Percentiles rank a stretch among this genome's conserved stretches.
phyloP scores from a whole-genome alignment of 53 echinoderm and acorn worm genomes.

The Luidia sarsii region DNA sequence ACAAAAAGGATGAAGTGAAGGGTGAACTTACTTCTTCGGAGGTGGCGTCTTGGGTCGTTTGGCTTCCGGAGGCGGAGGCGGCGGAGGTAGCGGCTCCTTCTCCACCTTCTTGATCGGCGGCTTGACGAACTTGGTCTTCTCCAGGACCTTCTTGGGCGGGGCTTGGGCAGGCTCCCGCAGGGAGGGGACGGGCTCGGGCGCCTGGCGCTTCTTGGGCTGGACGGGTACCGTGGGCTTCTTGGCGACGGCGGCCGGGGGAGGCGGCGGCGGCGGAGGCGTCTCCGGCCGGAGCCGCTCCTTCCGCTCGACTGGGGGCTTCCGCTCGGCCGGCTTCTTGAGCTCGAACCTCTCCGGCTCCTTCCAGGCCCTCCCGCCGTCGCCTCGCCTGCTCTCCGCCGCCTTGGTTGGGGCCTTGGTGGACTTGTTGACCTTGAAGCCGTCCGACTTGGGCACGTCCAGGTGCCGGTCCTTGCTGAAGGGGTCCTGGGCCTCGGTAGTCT shows the following conservation, averaged over 20 bases:
- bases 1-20: no score
- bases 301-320: conserved; percentile 74
- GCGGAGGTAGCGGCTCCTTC: conserved; percentile 26
- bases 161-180: conserved; percentile 51
- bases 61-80: conserved; percentile 20
- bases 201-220: conserved; percentile 62
- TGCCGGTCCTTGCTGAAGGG: conserved; percentile 78
- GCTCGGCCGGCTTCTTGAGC: conserved; percentile 59
- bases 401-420: conserved; percentile 73
- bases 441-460: conserved; percentile 76
- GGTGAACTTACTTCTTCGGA: conserved; percentile 23
- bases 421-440: conserved; percentile 78
- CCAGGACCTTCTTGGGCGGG: conserved; percentile 23
- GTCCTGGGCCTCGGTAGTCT: conserved; percentile 68
- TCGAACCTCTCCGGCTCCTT: conserved; percentile 81
- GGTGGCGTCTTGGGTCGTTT: conserved; percentile 19
- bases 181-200: conserved; percentile 28
- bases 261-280: conserved; percentile 67
- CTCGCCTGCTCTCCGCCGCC: conserved; percentile 35
- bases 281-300: conserved; percentile 63
- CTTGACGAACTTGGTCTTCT: conserved; percentile 36
- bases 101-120: conserved; percentile 33
- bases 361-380: conserved; percentile 44
- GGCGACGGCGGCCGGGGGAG: conserved; percentile 56
- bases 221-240: conserved; percentile 61